Percentiles rank a stretch among this genome's conserved stretches.
Evolutionary conservation across 2,888 invertebrate genomes (phyloP).

Genomic region (Fragum whitleyi): DNA sequence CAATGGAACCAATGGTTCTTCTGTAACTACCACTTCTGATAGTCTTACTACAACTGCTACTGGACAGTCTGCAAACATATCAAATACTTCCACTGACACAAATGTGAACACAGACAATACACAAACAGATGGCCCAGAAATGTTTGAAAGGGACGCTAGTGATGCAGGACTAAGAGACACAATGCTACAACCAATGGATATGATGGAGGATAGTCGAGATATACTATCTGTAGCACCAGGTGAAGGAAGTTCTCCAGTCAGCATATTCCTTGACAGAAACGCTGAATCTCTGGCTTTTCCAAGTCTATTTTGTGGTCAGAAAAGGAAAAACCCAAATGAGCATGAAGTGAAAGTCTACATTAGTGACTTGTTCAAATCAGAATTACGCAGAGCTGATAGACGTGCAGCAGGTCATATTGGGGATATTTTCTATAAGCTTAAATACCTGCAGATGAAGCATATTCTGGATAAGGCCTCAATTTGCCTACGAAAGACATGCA

Average conservation of each 20-base stretch:
- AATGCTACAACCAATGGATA: slow-evolving; percentile 36
- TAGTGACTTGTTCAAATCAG: slow-evolving; percentile 40
- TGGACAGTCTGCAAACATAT: neutral
- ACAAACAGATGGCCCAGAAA: too few species aligned
- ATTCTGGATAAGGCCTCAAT: slow-evolving; percentile 25
- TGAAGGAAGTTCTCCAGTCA: slow-evolving; percentile 25
- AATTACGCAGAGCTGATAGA: slow-evolving; percentile 45
- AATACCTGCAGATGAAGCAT: slow-evolving; percentile 39
- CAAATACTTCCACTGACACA: neutral
- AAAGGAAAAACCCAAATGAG: neutral
- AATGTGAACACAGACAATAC: too few species aligned
- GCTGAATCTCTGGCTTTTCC: slow-evolving; percentile 40
- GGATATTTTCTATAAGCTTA: slow-evolving; percentile 57
- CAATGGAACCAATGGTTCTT: too few species aligned
- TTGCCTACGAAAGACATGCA: slow-evolving; percentile 39
- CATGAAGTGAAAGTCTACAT: neutral
- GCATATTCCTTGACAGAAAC: slow-evolving; percentile 31
- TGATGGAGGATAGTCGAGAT: slow-evolving; percentile 43
- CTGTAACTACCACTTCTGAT: neutral
- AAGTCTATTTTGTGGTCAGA: slow-evolving; percentile 38
- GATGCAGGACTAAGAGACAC: slow-evolving; percentile 27
- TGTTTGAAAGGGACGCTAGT: neutral
- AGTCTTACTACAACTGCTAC: neutral
- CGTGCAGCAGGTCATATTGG: slow-evolving; percentile 38
- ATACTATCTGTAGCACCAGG: slow-evolving; percentile 37